These are phyloP conservation scores for Orgyia antiqua DNA, from an alignment of 2,888 invertebrate species.

Conservation along the genomic window DNA sequence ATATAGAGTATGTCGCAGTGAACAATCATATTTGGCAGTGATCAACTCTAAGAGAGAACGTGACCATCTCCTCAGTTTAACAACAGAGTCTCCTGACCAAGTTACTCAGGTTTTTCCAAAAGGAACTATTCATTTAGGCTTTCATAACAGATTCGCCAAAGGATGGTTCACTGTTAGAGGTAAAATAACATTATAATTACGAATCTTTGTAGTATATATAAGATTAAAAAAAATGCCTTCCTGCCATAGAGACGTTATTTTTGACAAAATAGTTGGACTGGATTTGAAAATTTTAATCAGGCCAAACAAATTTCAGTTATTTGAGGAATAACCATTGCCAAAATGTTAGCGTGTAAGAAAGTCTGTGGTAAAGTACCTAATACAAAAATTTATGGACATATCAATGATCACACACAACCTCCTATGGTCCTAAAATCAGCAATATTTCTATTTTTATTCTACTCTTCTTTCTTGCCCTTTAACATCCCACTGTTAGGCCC, in stretches of 20 bases:
- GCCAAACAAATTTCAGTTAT: no score
- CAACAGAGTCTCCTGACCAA: constrained; percentile 2
- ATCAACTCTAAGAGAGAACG: constrained; percentile 34
- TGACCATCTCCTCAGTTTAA: constrained; percentile 11
- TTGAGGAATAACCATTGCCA: no score
- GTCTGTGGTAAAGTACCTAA: no score
- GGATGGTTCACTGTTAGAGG: constrained; percentile 46
- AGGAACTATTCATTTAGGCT: constrained; percentile 31
- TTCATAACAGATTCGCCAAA: constrained; percentile 26
- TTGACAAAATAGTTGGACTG: neutral
- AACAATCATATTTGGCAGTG: constrained; percentile 49
- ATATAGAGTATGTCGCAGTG: constrained; percentile 39
- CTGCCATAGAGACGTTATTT: neutral
- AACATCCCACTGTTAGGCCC: no score
- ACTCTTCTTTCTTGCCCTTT: no score
- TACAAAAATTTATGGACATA: no score
- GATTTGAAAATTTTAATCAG: no score
- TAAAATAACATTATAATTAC: constrained; percentile 11
- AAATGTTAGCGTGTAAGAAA: no score
- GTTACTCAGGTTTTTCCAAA: constrained; percentile 2
- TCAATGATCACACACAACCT: no score
- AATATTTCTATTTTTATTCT: no score
- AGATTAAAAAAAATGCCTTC: neutral
- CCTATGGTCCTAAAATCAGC: no score
- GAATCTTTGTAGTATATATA: neutral